Evolutionary conservation across 2,888 invertebrate genomes (phyloP).

Genomic region (Imbricaverruca yamaguchii): DNA sequence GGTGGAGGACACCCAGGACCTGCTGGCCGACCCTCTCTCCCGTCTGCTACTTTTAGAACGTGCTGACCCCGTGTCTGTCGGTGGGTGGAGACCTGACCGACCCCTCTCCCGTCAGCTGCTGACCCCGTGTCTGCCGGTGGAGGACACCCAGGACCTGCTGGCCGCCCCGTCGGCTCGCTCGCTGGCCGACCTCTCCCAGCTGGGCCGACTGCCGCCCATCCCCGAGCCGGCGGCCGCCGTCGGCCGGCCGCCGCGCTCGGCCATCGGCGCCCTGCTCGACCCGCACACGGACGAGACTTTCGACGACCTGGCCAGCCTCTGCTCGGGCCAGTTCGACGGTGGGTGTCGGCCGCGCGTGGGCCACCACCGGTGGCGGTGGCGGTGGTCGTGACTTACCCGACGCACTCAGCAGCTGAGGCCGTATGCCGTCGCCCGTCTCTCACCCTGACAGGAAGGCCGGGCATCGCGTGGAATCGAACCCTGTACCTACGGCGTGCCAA

Average conservation of each 20-base stretch:
- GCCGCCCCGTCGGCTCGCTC: background rate
- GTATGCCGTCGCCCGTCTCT: no score
- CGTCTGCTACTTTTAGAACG: no score
- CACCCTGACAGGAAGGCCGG: no score
- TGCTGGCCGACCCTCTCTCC: no score
- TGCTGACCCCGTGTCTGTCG: no score
- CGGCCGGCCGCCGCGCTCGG: slow-evolving; percentile 28
- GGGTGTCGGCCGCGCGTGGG: slow-evolving; percentile 34
- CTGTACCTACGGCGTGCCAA: no score
- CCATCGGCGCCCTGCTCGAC: slow-evolving; percentile 28
- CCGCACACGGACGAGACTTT: slow-evolving; percentile 29
- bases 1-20: slow-evolving; percentile 28
- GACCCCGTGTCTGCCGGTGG: slow-evolving; percentile 24
- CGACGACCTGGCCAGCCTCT: slow-evolving; percentile 43
- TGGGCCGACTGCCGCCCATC: background rate
- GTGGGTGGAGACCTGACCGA: no score
- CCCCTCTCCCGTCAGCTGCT: no score
- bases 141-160: slow-evolving; percentile 28
- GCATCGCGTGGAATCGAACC: no score
- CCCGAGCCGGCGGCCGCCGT: slow-evolving; percentile 20
- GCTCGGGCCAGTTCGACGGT: slow-evolving; percentile 51
- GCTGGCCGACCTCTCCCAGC: background rate
- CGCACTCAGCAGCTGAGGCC: no score
- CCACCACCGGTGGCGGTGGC: no score
- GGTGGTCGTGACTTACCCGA: no score